These are phyloP conservation scores for Entomyzon cyanotis DNA, from an alignment of 2,113 vertebrate genomes.

Conservation along the genomic window DNA sequence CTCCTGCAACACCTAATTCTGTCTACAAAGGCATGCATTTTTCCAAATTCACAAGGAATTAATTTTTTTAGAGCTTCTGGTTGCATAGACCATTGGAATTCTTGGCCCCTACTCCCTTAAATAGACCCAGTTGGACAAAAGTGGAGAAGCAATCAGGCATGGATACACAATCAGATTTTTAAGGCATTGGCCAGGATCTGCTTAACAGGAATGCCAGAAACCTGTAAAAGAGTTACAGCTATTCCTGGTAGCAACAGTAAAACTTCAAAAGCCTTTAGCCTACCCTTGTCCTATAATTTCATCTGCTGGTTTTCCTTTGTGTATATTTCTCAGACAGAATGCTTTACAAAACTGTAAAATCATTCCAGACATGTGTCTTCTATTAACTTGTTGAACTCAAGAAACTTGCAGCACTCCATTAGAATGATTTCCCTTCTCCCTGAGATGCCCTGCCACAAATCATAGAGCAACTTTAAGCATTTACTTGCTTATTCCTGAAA, in stretches of 20 bases:
- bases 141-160: background rate
- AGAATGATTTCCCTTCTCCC: constrained; percentile 28
- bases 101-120: background rate
- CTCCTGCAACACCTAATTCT: background rate
- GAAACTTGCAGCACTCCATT: constrained; percentile 35
- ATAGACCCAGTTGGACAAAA: background rate
- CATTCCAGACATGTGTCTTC: constrained; percentile 18
- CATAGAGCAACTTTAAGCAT: background rate
- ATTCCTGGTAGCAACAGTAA: constrained; percentile 46
- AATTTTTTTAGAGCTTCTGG: background rate
- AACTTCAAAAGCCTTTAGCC: constrained; percentile 14
- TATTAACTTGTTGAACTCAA: constrained; percentile 55
- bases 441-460: constrained; percentile 19
- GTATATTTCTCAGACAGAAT: constrained; percentile 36
- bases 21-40: background rate
- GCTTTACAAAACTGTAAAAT: background rate
- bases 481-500: background rate
- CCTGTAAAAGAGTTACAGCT: constrained; percentile 37
- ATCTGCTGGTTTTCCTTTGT: constrained; percentile 43
- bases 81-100: background rate
- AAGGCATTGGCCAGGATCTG: background rate
- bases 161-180: constrained; percentile 17
- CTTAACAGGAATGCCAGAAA: constrained; percentile 42
- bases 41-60: background rate
- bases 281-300: background rate